Evolutionary conservation across 2,113 vertebrate species (phyloP).

Genomic region (Protobothrops mucrosquamatus): DNA sequence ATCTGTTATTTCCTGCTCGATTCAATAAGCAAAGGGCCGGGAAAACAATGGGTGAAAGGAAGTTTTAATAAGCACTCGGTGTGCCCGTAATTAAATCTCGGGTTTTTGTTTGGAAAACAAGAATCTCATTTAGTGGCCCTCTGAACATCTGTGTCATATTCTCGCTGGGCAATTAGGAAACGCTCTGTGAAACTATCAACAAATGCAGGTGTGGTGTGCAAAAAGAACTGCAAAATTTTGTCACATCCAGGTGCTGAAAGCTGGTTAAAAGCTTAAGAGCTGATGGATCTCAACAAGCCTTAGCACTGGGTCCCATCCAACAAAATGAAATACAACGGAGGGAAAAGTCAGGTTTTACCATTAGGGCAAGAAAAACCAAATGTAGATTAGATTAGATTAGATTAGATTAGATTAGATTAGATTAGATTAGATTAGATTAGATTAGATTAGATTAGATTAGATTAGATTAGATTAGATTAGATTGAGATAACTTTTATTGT

Average conservation of each 20-base stretch:
- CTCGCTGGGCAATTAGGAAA: constrained; percentile 65
- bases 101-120: constrained; percentile 79
- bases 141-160: constrained; percentile 70
- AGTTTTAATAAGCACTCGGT: constrained; percentile 76
- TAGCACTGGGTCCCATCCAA: background rate
- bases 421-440: no score
- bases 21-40: constrained; percentile 64
- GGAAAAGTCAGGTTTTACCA: no score
- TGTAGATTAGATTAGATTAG: no score
- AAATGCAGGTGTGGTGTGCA: constrained; percentile 66
- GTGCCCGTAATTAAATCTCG: constrained; percentile 76
- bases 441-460: no score
- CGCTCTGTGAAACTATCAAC: constrained; percentile 64
- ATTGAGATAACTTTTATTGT: no score
- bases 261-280: background rate
- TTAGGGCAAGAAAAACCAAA: no score
- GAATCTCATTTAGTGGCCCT: constrained; percentile 74
- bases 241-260: constrained; percentile 10
- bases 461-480: no score
- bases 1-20: constrained; percentile 62
- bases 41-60: constrained; percentile 71
- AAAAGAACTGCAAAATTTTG: constrained; percentile 9
- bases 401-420: no score
- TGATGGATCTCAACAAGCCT: background rate
- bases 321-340: background rate